Evolutionary conservation across 53 echinoderm and acorn worm species (phyloP).

Genomic region (Astropecten irregularis): DNA sequence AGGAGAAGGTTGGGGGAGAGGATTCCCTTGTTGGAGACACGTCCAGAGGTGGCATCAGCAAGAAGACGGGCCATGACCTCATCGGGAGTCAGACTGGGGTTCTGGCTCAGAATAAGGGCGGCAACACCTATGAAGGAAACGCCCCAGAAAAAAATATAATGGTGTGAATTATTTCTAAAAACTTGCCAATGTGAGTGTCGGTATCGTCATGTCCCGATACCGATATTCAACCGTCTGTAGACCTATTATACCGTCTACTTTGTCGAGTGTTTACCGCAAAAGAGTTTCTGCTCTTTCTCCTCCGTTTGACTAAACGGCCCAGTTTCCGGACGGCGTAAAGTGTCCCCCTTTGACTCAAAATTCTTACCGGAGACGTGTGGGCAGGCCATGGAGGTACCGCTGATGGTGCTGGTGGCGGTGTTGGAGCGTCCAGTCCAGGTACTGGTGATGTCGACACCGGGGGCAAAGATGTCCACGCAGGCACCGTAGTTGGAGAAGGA

Average conservation of each 20-base stretch:
- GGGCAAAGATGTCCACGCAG: slow-evolving; percentile 33
- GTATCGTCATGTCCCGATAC: too few relatives aligned
- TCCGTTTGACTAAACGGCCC: too few relatives aligned
- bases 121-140: neutral
- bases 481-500: slow-evolving; percentile 33
- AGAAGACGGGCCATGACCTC: slow-evolving; percentile 3
- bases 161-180: too few relatives aligned
- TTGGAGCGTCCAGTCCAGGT: neutral
- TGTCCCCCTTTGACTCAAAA: too few relatives aligned
- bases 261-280: too few relatives aligned
- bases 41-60: slow-evolving; percentile 22
- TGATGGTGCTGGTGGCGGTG: slow-evolving; percentile 27
- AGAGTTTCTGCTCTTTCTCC: too few relatives aligned
- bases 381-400: slow-evolving; percentile 59
- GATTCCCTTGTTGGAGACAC: neutral
- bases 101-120: slow-evolving; percentile 21
- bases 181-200: too few relatives aligned
- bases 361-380: slow-evolving; percentile 45
- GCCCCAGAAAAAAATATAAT: too few relatives aligned
- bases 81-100: slow-evolving; percentile 13
- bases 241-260: too few relatives aligned
- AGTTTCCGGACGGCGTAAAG: too few relatives aligned
- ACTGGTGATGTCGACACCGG: slow-evolving; percentile 36
- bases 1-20: slow-evolving; percentile 40
- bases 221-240: too few relatives aligned